Conservation (phyloP, 1,140 invertebrate species). For the Drosophila bocki region DNA sequence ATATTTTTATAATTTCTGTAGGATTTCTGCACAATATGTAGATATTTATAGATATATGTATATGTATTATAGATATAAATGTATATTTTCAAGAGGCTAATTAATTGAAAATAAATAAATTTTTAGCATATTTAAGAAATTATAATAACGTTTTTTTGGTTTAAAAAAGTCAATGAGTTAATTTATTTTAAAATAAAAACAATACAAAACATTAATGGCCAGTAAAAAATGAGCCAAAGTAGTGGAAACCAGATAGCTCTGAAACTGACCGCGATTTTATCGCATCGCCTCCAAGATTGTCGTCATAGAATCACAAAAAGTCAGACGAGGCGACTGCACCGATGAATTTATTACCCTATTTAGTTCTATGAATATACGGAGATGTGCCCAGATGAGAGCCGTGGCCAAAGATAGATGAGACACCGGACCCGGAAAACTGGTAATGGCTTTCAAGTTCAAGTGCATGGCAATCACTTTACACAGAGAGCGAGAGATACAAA, state of each 20-base stretch:
- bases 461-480: constrained; percentile 55
- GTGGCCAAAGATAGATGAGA: constrained; percentile 22
- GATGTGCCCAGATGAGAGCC: constrained; percentile 23
- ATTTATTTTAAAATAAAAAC: too few relatives aligned
- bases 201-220: neutral
- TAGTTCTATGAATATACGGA: constrained; percentile 23
- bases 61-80: neutral
- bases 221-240: neutral
- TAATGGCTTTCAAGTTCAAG: constrained; percentile 75
- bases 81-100: neutral
- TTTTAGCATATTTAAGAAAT: neutral
- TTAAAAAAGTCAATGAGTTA: neutral
- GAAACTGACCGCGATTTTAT: constrained; percentile 40
- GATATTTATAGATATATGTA: too few relatives aligned
- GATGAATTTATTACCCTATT: constrained; percentile 36
- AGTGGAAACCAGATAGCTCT: constrained; percentile 22
- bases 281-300: constrained; percentile 20
- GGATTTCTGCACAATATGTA: neutral
- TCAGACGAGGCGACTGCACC: constrained; percentile 5
- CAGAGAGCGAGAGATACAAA: neutral
- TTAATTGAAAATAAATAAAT: too few relatives aligned
- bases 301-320: constrained; percentile 16
- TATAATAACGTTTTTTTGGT: neutral
- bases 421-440: constrained; percentile 44
- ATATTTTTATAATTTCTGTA: neutral